Percentiles rank a stretch among this genome's conserved stretches.
Conservation (phyloP, 2,888 invertebrate genomes). For the Ptychoptera albimana region DNA sequence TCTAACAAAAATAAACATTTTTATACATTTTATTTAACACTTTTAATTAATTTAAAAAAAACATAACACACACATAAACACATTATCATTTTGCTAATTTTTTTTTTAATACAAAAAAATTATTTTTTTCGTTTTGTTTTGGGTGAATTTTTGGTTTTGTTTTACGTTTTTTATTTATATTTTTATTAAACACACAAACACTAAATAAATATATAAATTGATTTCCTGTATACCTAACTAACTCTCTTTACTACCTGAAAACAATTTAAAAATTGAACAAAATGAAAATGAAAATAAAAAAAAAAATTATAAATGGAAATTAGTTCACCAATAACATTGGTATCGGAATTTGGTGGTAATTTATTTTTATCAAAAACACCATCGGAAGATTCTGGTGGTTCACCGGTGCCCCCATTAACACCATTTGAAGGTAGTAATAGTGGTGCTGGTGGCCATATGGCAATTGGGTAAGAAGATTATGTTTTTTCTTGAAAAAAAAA, state of each 20-base stretch:
- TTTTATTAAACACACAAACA: no score
- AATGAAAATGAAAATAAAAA: not conserved
- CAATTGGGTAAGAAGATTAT: constrained; percentile 28
- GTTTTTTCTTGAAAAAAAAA: not conserved
- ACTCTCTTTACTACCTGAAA: not conserved
- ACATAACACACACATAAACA: no score
- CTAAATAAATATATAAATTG: constrained; percentile 1
- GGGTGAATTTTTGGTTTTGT: no score
- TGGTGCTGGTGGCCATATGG: constrained; percentile 29
- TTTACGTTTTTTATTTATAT: no score
- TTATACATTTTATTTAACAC: no score
- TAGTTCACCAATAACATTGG: constrained; percentile 87
- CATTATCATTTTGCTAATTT: no score
- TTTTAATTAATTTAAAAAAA: no score
- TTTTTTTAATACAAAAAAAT: no score
- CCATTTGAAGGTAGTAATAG: constrained; percentile 31
- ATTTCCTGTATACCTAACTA: not conserved
- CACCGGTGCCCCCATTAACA: constrained; percentile 46
- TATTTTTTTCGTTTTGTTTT: no score
- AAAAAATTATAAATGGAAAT: constrained; percentile 10
- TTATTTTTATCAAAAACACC: constrained; percentile 84
- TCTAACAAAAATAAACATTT: no score
- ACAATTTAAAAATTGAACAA: not conserved
- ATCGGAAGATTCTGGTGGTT: constrained; percentile 69
- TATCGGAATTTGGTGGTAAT: constrained; percentile 87